phyloP scores from a whole-genome alignment of 2,797 vertebrate species.

The Malurus leucopterus region DNA sequence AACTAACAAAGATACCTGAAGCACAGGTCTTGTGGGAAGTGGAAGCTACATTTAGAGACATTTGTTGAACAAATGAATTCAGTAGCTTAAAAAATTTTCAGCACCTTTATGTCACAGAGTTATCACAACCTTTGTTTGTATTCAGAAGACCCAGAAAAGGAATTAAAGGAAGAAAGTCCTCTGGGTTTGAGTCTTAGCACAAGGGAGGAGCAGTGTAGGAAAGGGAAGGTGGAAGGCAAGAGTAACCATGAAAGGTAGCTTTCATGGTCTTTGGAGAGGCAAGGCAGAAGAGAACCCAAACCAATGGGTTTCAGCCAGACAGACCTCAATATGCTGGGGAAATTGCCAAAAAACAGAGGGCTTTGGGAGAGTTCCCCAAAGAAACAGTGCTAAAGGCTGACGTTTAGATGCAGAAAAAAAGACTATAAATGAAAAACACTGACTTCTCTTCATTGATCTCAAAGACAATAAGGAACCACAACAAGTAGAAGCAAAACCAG shows the following conservation, averaged over 20 bases:
- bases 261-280: not conserved
- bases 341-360: not conserved
- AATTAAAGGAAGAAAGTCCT: not conserved
- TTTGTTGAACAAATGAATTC: not conserved
- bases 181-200: not conserved
- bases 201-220: not conserved
- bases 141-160: not conserved
- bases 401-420: not conserved
- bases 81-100: not conserved
- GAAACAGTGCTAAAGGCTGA: not conserved
- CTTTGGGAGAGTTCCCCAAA: not conserved
- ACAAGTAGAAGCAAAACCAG: not conserved
- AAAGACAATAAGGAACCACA: not conserved
- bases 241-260: not conserved
- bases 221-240: not conserved
- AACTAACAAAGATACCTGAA: not conserved
- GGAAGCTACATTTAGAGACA: not conserved
- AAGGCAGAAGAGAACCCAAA: not conserved
- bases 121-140: not conserved
- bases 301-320: not conserved
- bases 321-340: not conserved
- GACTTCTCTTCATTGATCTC: not conserved
- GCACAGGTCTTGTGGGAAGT: not conserved
- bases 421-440: not conserved
- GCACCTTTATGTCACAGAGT: not conserved